Evolutionary conservation across 1,140 invertebrate genomes (phyloP), one percentile per base, ranked within the genome.

Genomic region (Lysiphlebus fabarum): DNA sequence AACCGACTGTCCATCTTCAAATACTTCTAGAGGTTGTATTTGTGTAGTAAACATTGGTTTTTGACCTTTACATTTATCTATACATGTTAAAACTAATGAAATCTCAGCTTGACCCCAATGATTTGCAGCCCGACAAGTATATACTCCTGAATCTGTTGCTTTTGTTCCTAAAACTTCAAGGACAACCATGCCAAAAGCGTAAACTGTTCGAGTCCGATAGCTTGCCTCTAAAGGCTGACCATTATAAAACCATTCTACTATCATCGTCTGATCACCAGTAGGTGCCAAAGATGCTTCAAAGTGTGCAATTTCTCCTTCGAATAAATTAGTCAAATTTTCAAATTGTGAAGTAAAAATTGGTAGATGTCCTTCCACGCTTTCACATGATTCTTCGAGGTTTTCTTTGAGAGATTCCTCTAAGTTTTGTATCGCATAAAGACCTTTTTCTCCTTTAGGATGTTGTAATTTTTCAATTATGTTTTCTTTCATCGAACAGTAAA

Each of bases 201-300:
- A 92, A 26, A 95, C 93, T 37, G 92, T 96, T 69, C 92, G 83
- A 42, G 90, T 90, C 40, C 94, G 86, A 74, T 93, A 90, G 77
- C 91, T 93, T 26, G 93, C 92, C 78, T 93, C 90, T 49, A 97
- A 82, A 0, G 86, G 70, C 74, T 96, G 89, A 40, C 90, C 91
- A 75, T 99, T 95, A 69, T 92, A 96, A 82, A 96, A 96, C 96
- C 96, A 99, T 82, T 98, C 94, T 34, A 99, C 92, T 34, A 89
- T 86, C 95, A 98, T 98, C 34, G 89, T 92, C 71, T 97, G 93
- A 75, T 98, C 95, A 26, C 94, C 94, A 53, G 93, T 89, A 9
- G 95, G 95, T 45, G 93, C 89, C 0, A 98, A 82, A 42, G 91
- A 93, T 11, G 93, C 95, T 79, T 98, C 95, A 73, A 96, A 96